Evolutionary conservation across 1,140 invertebrate species (phyloP), one percentile per base, ranked within the genome.

Genomic region (Caenorhabditis latens): DNA sequence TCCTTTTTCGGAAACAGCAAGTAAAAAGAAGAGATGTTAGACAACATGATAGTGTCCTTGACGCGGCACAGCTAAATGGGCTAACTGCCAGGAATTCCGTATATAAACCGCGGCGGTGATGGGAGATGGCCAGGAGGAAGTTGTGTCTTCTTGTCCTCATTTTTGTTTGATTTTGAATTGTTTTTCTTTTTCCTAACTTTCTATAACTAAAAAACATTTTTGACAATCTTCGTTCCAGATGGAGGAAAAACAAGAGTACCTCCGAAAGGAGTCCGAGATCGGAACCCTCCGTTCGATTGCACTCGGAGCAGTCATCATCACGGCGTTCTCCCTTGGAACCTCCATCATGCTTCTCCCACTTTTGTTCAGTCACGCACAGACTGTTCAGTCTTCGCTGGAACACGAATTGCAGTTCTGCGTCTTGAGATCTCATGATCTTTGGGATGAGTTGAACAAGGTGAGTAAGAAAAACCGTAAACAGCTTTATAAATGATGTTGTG

Each of bases 191-290:
- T 40, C 61, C 21, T 42, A 40, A 11, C 6, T 40, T 65, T 65
- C 11, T 8, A 40, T 3, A 13, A 6, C 61, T 53, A 11, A 5
- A 8, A 42, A 3, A 21, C 32, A 9, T 40, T 24, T 63, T 4
- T 46, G 4, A 40, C 9, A 19, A 24, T 19, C 14, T n/a, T 63
- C 46, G 46, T 79, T 79, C 53, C 46, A 79, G 71, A 79, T 79
- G 71, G 71, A 79, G 71, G 71, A 79, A 19, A 79, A 79, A 79
- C 71, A 79, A n/a, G 71, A 79, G n/a, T 79, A 50, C 71, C 71
- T 79, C 71, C 71, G 71, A 8, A 79, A 79, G 71, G 71, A 79
- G 71, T 48, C 71, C 71, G 71, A 79, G 14, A 79, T 79, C 46
- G 71, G 71, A 50, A 50, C 46, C 19, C 71, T 79, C 71, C 71